These are phyloP conservation scores for Albula glossodonta DNA, from an alignment of 2,113 vertebrate genomes.

Conservation along the genomic window DNA sequence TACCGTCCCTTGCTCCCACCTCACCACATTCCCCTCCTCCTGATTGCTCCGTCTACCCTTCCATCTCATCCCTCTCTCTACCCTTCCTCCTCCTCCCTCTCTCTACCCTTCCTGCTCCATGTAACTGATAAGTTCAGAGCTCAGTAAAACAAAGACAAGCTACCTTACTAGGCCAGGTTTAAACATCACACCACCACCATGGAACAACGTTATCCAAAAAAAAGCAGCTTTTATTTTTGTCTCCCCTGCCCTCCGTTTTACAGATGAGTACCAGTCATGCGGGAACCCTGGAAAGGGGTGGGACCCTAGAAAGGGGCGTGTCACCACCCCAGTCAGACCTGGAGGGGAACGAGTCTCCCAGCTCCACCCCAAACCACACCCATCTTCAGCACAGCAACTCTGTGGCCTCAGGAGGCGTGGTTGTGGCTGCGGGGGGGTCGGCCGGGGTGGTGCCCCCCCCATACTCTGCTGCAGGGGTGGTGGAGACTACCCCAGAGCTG, in stretches of 20 bases:
- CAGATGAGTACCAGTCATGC: slow-evolving; percentile 46
- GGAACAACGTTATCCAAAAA: too few species aligned
- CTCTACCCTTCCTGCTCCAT: too few species aligned
- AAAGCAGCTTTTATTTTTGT: neutral
- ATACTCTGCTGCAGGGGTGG: slow-evolving; percentile 59
- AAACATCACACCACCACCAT: too few species aligned
- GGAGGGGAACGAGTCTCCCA: slow-evolving; percentile 17
- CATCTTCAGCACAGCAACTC: slow-evolving; percentile 43
- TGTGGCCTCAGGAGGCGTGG: slow-evolving; percentile 21
- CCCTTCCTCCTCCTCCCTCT: too few species aligned
- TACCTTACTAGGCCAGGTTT: too few species aligned
- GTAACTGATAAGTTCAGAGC: too few species aligned
- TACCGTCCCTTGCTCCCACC: too few species aligned
- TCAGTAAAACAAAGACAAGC: too few species aligned
- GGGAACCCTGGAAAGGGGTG: slow-evolving; percentile 69
- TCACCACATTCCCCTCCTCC: too few species aligned
- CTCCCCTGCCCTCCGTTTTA: neutral
- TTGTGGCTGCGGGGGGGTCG: slow-evolving; percentile 43
- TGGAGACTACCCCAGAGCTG: slow-evolving; percentile 63
- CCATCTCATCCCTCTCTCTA: too few species aligned
- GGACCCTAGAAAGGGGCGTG: slow-evolving; percentile 62
- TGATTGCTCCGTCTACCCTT: too few species aligned
- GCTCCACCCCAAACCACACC: neutral
- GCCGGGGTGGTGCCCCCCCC: slow-evolving; percentile 71
- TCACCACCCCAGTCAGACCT: slow-evolving; percentile 43